Percentiles rank a stretch among this genome's conserved stretches.
Evolutionary conservation across 2,797 vertebrate genomes (phyloP).

Genomic region (Avahi laniger): DNA sequence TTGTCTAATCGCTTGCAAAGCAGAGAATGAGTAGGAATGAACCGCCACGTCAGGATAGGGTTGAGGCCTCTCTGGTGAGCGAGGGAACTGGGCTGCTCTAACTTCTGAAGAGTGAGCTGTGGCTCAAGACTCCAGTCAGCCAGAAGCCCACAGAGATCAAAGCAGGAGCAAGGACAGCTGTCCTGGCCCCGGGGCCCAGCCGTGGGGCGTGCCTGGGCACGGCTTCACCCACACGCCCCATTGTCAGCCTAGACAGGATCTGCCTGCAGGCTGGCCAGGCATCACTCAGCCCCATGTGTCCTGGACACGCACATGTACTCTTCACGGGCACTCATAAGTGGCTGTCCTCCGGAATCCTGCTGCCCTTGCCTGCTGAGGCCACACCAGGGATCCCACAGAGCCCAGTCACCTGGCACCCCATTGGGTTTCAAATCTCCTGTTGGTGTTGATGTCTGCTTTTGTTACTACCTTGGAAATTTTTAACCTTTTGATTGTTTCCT

Average conservation of each 20-base stretch:
- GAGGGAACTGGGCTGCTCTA: neutral
- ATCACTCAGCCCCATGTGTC: neutral
- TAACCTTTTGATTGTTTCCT: neutral
- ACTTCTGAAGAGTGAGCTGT: neutral
- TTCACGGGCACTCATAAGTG: constrained; percentile 50
- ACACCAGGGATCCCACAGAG: neutral
- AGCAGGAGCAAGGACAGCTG: constrained; percentile 6
- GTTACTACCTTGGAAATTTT: constrained; percentile 33
- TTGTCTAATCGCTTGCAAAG: neutral
- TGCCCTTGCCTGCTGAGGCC: neutral
- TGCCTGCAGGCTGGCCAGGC: neutral
- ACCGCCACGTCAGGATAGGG: neutral
- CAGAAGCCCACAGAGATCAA: constrained; percentile 49
- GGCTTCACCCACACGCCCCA: neutral
- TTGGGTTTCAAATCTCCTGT: neutral
- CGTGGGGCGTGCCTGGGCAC: neutral
- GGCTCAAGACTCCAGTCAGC: neutral
- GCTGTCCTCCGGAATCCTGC: accelerated
- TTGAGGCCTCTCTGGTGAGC: neutral
- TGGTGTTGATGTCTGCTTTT: constrained; percentile 37
- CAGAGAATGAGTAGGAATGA: neutral
- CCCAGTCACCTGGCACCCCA: neutral
- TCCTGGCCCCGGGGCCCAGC: neutral
- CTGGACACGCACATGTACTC: neutral
- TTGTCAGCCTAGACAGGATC: neutral